These are phyloP conservation scores for Teleiodes luculella DNA, from an alignment of 2,888 invertebrate species.

Conservation along the genomic window DNA sequence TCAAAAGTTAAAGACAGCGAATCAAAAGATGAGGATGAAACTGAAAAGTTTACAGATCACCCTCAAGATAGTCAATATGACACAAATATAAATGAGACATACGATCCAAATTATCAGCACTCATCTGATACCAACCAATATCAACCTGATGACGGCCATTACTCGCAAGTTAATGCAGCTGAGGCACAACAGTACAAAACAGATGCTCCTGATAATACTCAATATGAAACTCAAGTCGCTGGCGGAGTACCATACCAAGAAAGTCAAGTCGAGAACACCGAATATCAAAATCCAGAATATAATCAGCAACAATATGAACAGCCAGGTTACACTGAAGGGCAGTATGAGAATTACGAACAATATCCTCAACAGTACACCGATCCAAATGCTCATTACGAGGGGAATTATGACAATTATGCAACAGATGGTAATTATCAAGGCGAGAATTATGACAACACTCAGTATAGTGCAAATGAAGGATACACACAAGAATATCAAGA, in stretches of 20 bases:
- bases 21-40: conserved; percentile 8
- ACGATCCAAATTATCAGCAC: conserved; percentile 25
- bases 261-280: not conserved
- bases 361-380: conserved; percentile 50
- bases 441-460: conserved; percentile 48
- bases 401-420: conserved; percentile 49
- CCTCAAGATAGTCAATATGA: conserved; percentile 21
- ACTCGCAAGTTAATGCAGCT: conserved; percentile 35
- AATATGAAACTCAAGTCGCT: conserved; percentile 11
- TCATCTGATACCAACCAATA: not conserved
- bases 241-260: conserved; percentile 1
- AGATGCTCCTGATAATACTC: conserved; percentile 15
- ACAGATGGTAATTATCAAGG: conserved; percentile 48
- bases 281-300: conserved; percentile 19
- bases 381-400: conserved; percentile 50
- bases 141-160: conserved; percentile 4
- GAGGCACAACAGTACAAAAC: conserved; percentile 2
- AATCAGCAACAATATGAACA: conserved; percentile 49
- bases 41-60: conserved; percentile 18
- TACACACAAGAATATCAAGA: conserved; percentile 37
- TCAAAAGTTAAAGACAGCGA: conserved; percentile 3
- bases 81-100: conserved; percentile 20
- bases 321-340: conserved; percentile 13
- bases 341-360: conserved; percentile 46
- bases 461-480: conserved; percentile 35